These are phyloP conservation scores for Crotophaga sulcirostris DNA, from an alignment of 2,113 vertebrate species.

Conservation along the genomic window DNA sequence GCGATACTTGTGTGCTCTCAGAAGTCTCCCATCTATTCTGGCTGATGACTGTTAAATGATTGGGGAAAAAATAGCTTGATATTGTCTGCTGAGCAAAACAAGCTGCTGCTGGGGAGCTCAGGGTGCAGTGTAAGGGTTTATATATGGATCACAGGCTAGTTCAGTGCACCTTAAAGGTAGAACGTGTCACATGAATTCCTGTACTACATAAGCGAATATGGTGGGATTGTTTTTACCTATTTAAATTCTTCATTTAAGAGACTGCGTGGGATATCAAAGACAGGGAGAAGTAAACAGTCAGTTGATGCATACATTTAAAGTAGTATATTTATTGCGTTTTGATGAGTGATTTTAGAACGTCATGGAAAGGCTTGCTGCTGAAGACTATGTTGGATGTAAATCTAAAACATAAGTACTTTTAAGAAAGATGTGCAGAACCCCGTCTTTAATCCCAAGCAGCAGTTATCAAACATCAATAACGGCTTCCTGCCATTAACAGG, in stretches of 20 bases:
- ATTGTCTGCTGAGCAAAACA: neutral
- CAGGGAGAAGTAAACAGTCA: neutral
- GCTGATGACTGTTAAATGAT: neutral
- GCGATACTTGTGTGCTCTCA: neutral
- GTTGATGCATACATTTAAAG: neutral
- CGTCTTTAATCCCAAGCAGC: neutral
- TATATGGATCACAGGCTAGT: neutral
- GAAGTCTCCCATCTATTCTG: neutral
- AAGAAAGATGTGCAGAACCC: neutral
- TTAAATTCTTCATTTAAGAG: neutral
- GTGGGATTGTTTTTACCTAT: neutral
- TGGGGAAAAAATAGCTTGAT: neutral
- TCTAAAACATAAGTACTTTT: neutral
- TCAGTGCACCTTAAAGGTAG: neutral
- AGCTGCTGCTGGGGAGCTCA: neutral
- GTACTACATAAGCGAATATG: accelerated
- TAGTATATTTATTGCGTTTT: neutral
- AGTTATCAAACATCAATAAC: neutral
- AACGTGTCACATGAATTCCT: accelerated
- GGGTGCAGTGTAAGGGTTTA: neutral
- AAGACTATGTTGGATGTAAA: neutral
- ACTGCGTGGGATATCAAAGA: neutral
- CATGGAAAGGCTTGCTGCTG: neutral
- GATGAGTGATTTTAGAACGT: neutral
- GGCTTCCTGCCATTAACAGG: neutral